These are phyloP conservation scores for Archivesica marissinica DNA, from an alignment of 1,140 invertebrate species.

Conservation along the genomic window DNA sequence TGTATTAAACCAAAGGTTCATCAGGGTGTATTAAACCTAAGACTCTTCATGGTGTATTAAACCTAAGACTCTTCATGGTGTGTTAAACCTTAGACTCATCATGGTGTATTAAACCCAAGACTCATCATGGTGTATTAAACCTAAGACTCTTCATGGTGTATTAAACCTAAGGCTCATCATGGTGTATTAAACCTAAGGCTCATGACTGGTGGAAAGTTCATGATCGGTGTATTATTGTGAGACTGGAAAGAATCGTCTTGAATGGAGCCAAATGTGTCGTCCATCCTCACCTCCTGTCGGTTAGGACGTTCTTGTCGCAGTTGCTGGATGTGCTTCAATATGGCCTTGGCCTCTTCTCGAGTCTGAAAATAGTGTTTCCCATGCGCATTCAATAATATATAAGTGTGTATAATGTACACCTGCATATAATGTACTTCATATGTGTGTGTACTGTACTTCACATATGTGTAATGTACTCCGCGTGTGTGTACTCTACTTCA, in stretches of 20 bases:
- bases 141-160: not conserved
- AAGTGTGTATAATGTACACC: not conserved
- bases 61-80: too few relatives aligned
- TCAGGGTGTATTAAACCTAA: too few relatives aligned
- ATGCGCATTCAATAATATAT: not conserved
- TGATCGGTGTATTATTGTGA: conserved; percentile 68
- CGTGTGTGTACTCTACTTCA: too few relatives aligned
- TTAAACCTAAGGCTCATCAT: conserved; percentile 17
- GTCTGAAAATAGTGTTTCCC: conserved; percentile 86
- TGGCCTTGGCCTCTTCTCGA: conserved; percentile 95
- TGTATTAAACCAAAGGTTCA: too few relatives aligned
- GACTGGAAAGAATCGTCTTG: conserved; percentile 63
- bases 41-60: too few relatives aligned
- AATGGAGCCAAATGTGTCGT: conserved; percentile 76
- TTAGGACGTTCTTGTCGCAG: conserved; percentile 66
- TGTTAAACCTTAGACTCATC: too few relatives aligned
- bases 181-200: conserved; percentile 75
- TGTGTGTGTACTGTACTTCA: too few relatives aligned
- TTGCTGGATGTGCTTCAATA: conserved; percentile 90
- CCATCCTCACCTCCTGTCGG: conserved; percentile 66
- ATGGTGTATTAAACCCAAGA: too few relatives aligned
- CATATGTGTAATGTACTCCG: too few relatives aligned
- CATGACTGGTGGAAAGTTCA: conserved; percentile 69
- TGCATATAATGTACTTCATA: too few relatives aligned
- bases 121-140: too few relatives aligned